Base-by-base conservation (phyloP, 2,797 vertebrate species). In the Neostethus bicornis region DNA sequence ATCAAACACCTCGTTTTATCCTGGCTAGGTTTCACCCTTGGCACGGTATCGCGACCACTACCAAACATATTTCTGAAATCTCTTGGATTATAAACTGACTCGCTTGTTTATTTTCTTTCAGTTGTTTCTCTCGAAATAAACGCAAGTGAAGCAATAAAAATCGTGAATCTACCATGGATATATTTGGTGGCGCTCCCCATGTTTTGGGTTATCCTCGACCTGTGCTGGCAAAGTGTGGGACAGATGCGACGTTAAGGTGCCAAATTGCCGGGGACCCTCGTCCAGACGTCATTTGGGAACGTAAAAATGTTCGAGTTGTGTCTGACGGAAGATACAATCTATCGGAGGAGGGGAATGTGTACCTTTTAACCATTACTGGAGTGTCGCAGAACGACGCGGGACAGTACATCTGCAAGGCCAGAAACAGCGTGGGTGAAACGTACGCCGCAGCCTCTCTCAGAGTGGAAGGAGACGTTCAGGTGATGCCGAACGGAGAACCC, bases 371-470 rank as follows among this genome's bases (percentile, higher is more conserved):
- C 63, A 93, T 99, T 64, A 86, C 82, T 48, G 45, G 57, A 13
- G 89, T 94, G 26, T 93, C 83, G 4, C 73, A 78, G 1, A 78
- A 90, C 52, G 97, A 98, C 79, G 93, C 92, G 0, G 97, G 97
- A 21, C 92, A 97, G 77, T 99, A 98, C 1, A 80, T 96, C 69
- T 98, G 96, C 86, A 94, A 93, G 79, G 95, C 95, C 31, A 94
- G 86, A 73, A 98, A 98, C 65, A 89, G 82, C 0, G 48, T 95
- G 1, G 96, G 96, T 0, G 96, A 98, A 90, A 96, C 96, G 9
- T 96, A 93, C 0, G 95, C 94, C 0, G 95, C 95, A 1, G 94
- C 94, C 1, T 82, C 92, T 0, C 90, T 98, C 50, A 94, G 91
- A 41, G 95, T 97, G 72, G 94, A 84, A 57, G 84, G 46, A 51